Conservation (phyloP, 2,888 invertebrate genomes). For the Halictus ligatus region DNA sequence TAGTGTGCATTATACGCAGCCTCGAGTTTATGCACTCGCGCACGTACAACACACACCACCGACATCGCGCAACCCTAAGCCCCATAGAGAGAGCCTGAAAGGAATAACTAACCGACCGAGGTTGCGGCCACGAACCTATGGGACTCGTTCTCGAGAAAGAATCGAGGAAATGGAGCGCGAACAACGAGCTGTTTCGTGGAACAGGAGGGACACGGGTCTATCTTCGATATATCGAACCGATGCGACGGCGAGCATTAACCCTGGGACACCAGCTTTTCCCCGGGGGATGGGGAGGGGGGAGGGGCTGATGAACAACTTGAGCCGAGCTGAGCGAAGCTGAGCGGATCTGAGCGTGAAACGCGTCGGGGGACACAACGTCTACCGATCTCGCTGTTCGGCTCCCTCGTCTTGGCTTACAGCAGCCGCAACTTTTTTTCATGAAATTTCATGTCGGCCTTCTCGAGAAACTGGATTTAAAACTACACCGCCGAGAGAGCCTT, state of each 20-base stretch:
- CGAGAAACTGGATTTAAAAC: conserved; percentile 9
- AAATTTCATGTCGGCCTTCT: not conserved
- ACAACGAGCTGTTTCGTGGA: conserved; percentile 41
- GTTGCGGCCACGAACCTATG: conserved; percentile 48
- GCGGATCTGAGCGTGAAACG: conserved; percentile 21
- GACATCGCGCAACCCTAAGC: not conserved
- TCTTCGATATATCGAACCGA: conserved; percentile 50
- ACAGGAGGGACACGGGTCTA: conserved; percentile 40
- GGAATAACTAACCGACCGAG: conserved; percentile 55
- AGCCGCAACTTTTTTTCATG: not conserved
- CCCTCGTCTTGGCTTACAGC: not conserved
- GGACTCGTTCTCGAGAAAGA: conserved; percentile 53
- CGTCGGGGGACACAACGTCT: not conserved
- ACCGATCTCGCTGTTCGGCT: not conserved
- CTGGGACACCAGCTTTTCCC: conserved; percentile 28
- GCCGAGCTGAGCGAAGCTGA: not conserved
- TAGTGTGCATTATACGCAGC: conserved; percentile 45
- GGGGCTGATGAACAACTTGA: conserved; percentile 13
- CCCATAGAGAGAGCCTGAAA: conserved; percentile 10
- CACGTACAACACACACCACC: conserved; percentile 48
- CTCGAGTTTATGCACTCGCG: conserved; percentile 60
- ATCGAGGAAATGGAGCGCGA: conserved; percentile 61
- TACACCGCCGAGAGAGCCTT: not conserved
- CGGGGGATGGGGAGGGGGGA: not conserved
- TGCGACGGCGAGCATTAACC: conserved; percentile 45